These are phyloP conservation scores for Drosophila navojoa DNA, from an alignment of 1,140 invertebrate genomes.

Conservation along the genomic window DNA sequence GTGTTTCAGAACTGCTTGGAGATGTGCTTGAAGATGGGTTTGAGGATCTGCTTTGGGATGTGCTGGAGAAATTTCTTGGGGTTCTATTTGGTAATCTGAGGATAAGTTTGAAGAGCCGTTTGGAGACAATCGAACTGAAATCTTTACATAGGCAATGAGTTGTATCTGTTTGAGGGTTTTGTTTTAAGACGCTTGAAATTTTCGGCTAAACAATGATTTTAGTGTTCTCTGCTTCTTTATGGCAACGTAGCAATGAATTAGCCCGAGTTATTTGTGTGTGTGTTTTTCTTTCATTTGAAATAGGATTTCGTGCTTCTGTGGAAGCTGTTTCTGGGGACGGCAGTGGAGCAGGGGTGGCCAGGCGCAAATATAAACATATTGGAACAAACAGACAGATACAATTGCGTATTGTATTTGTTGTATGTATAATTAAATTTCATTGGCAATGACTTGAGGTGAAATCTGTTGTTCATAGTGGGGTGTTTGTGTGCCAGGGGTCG, in stretches of 20 bases:
- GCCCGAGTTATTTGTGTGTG: constrained; percentile 46
- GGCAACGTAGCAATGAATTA: constrained; percentile 54
- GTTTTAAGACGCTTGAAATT: background rate
- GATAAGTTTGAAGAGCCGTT: no score
- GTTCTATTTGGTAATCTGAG: no score
- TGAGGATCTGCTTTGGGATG: no score
- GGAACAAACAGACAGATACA: constrained; percentile 59
- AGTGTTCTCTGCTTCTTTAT: constrained; percentile 18
- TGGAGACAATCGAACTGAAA: no score
- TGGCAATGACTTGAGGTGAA: constrained; percentile 66
- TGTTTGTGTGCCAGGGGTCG: constrained; percentile 2
- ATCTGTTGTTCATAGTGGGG: constrained; percentile 22
- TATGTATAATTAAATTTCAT: constrained; percentile 70
- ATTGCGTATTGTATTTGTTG: constrained; percentile 64
- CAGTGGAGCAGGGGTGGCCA: background rate
- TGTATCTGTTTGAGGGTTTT: no score
- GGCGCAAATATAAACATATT: constrained; percentile 39
- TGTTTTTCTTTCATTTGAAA: constrained; percentile 57
- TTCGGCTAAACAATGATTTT: constrained; percentile 27
- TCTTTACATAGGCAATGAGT: no score
- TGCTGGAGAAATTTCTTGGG: no score
- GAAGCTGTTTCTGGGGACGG: background rate
- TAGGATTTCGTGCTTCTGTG: constrained; percentile 44
- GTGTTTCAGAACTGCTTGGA: no score
- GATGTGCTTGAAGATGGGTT: no score